Percentiles rank a stretch among this genome's conserved stretches.
Conservation (phyloP, 1,140 invertebrate genomes). For the Acarapis woodi region DNA sequence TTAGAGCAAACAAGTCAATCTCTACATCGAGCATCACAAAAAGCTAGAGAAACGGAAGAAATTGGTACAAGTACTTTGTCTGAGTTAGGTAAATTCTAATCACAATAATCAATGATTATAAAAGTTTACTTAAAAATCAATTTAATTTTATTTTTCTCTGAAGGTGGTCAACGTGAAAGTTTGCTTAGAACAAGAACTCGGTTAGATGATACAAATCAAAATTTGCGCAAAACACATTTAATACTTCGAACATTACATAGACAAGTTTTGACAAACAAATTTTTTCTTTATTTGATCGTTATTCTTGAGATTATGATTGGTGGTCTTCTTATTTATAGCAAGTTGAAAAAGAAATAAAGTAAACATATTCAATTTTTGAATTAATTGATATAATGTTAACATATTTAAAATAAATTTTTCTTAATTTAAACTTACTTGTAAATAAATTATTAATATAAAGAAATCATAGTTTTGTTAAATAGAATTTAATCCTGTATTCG, state of each 20-base stretch:
- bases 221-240: constrained; percentile 25
- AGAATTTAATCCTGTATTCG: no score
- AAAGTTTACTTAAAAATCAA: no score
- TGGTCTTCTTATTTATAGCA: constrained; percentile 1
- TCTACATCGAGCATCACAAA: constrained; percentile 32
- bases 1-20: constrained; percentile 31
- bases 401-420: no score
- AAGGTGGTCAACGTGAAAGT: constrained; percentile 29
- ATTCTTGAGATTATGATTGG: constrained; percentile 29
- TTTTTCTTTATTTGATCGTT: constrained; percentile 33
- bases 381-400: no score
- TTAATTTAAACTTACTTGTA: no score
- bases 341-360: not conserved
- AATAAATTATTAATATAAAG: no score
- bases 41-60: constrained; percentile 43
- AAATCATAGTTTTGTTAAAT: no score
- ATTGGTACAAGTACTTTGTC: constrained; percentile 39
- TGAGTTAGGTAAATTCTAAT: no score
- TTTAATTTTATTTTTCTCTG: no score
- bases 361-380: no score
- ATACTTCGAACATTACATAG: constrained; percentile 28
- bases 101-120: no score
- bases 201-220: constrained; percentile 29
- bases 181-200: constrained; percentile 26
- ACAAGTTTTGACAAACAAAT: constrained; percentile 32